phyloP scores from a whole-genome alignment of 2,888 invertebrate species.

The Eremobia ochroleuca region DNA sequence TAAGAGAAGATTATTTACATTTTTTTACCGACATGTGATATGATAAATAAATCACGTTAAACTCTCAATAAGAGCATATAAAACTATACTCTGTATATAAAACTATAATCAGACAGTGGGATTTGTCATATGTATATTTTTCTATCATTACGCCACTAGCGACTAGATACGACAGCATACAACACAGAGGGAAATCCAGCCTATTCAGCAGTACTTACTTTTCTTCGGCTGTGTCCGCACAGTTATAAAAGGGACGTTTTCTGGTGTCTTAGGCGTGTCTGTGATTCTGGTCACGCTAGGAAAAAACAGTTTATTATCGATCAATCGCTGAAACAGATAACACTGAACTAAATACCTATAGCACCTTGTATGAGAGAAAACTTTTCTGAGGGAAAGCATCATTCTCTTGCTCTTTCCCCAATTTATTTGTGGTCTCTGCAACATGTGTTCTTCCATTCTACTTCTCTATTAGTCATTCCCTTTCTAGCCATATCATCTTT shows the following conservation, averaged over 20 bases:
- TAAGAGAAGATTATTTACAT: too few species aligned
- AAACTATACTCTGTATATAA: too few species aligned
- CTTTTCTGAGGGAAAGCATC: background rate
- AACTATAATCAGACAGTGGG: too few species aligned
- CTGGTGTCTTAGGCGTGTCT: conserved; percentile 71
- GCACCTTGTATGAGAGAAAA: background rate
- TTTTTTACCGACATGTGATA: too few species aligned
- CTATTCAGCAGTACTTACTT: conserved; percentile 77
- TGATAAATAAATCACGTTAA: too few species aligned
- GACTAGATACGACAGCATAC: background rate
- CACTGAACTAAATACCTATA: background rate
- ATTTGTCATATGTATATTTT: background rate
- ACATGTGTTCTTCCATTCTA: background rate
- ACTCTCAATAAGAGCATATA: too few species aligned
- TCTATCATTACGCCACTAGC: background rate
- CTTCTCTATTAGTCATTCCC: background rate
- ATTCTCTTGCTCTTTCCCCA: background rate
- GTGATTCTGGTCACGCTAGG: conserved; percentile 81
- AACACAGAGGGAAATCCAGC: background rate
- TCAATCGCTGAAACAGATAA: background rate
- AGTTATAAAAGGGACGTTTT: conserved; percentile 80
- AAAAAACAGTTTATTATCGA: conserved; percentile 1
- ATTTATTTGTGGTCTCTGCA: background rate
- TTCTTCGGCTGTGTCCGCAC: conserved; percentile 86
- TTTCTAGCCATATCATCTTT: background rate